phyloP scores from a whole-genome alignment of 2,113 vertebrate genomes.

The Microcebus murinus region DNA sequence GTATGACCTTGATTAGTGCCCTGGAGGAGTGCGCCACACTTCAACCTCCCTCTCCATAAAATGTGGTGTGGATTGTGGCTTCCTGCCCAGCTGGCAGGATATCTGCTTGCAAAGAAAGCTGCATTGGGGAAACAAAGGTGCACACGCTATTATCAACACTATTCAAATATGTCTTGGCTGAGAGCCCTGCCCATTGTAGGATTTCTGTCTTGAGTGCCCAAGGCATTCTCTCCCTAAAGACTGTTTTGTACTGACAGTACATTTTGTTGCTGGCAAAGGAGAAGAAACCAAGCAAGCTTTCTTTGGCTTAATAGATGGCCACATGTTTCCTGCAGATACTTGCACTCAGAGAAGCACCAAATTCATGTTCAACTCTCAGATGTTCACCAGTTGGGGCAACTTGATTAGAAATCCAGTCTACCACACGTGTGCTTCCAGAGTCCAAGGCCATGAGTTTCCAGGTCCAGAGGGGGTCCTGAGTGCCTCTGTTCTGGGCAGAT shows the following conservation, averaged over 20 bases:
- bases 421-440: slow-evolving; percentile 93
- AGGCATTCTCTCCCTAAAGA: not conserved
- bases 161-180: not conserved
- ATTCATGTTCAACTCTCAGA: slow-evolving; percentile 92
- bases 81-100: not conserved
- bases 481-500: not conserved
- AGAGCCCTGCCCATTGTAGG: not conserved
- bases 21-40: not conserved
- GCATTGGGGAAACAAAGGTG: not conserved
- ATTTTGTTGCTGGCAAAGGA: slow-evolving; percentile 17
- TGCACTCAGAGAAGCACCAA: slow-evolving; percentile 88
- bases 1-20: not conserved
- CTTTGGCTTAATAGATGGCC: not conserved
- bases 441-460: slow-evolving; percentile 83
- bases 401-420: slow-evolving; percentile 92
- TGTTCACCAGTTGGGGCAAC: slow-evolving; percentile 93
- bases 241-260: not conserved
- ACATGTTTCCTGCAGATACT: slow-evolving; percentile 86
- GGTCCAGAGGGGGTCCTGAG: slow-evolving; percentile 85
- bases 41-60: not conserved
- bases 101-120: not conserved
- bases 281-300: not conserved
- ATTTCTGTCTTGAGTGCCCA: not conserved
- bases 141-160: not conserved
- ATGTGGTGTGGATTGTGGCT: not conserved